phyloP scores from a whole-genome alignment of 2,113 vertebrate genomes.

The Chloropsis cyanopogon region DNA sequence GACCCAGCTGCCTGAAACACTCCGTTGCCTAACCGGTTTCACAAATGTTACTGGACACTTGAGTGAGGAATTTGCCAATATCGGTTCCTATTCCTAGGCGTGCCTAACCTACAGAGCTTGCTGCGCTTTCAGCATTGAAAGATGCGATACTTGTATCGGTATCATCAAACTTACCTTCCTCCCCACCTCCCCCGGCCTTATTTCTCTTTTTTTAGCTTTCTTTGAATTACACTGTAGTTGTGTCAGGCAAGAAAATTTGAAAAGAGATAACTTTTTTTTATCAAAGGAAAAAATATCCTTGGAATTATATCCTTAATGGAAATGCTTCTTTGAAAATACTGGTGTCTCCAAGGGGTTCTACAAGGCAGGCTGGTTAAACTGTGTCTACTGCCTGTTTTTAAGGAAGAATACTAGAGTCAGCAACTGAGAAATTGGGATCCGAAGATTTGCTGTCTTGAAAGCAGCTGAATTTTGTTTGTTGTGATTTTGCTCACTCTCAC shows the following conservation, averaged over 20 bases:
- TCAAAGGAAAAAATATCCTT: background rate
- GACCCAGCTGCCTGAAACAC: background rate
- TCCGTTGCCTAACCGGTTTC: background rate
- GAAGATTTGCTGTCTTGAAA: background rate
- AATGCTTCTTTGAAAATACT: background rate
- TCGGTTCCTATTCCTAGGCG: background rate
- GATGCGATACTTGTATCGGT: rapidly evolving
- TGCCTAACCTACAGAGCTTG: background rate
- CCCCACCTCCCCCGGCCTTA: rapidly evolving
- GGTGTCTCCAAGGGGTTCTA: background rate
- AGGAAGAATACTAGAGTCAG: background rate
- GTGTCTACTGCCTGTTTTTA: background rate
- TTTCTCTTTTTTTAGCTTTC: background rate
- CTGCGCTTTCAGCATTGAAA: background rate
- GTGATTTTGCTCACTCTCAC: background rate
- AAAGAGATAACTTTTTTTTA: background rate
- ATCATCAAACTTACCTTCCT: background rate
- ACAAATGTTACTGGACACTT: rapidly evolving
- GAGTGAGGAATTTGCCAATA: background rate
- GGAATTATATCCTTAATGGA: background rate
- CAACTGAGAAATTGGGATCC: background rate
- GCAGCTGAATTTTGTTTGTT: background rate
- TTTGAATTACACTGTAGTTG: background rate
- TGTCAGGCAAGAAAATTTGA: background rate
- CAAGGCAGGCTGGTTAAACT: background rate